Conservation (phyloP, 2,113 vertebrate genomes). For the Anthoscopus minutus region DNA sequence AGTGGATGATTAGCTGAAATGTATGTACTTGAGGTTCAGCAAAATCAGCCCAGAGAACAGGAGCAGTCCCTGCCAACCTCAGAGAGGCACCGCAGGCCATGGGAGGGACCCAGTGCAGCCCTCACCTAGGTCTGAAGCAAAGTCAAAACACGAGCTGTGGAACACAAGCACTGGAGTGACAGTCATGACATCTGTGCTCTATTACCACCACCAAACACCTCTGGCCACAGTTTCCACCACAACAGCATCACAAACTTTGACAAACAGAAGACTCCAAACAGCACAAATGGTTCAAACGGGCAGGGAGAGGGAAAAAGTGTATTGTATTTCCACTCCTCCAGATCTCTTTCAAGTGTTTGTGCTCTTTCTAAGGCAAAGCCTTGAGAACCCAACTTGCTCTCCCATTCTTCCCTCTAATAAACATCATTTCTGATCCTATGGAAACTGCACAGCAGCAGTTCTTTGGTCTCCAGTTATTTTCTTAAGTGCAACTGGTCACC, state of each 20-base stretch:
- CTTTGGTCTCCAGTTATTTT: not conserved
- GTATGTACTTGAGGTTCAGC: not conserved
- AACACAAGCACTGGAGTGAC: not conserved
- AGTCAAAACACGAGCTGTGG: fast-evolving
- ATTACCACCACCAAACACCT: not conserved
- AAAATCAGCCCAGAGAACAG: not conserved
- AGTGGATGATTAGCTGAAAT: not conserved
- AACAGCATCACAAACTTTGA: not conserved
- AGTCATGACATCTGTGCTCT: not conserved
- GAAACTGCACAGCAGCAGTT: not conserved
- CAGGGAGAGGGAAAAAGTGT: fast-evolving
- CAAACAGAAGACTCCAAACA: not conserved
- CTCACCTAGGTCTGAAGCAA: not conserved
- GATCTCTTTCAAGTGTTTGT: not conserved
- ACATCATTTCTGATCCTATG: not conserved
- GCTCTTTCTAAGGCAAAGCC: not conserved
- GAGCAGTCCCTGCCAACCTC: not conserved
- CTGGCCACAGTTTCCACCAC: not conserved
- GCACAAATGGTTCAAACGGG: not conserved
- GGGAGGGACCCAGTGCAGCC: not conserved
- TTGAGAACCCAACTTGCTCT: not conserved
- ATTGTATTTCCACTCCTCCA: not conserved
- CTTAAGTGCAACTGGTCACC: not conserved
- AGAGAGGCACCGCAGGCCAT: fast-evolving
- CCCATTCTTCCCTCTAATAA: not conserved